A percentile compares a stretch with the other conserved stretches of the same genome.
Conservation (phyloP, 2,113 vertebrate genomes). For the Anhinga anhinga region DNA sequence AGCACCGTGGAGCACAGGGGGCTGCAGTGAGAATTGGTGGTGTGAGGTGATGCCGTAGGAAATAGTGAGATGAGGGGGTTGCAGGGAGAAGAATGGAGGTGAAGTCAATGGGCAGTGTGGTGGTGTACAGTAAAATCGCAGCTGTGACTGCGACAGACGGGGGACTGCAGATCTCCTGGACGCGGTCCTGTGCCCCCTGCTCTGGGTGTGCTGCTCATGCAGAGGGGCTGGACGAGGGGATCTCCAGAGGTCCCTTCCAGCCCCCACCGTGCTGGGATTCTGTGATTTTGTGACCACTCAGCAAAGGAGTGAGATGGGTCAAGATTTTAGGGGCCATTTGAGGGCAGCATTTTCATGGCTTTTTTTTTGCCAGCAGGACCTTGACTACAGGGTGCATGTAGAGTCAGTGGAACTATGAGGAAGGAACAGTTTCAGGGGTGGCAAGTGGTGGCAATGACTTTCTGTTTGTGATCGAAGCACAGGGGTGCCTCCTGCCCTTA, state of each 20-base stretch:
- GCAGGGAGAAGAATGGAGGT: background rate
- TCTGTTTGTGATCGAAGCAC: background rate
- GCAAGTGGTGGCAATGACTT: background rate
- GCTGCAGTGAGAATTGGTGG: accelerated
- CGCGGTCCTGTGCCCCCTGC: no score
- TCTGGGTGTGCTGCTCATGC: no score
- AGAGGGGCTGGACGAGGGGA: no score
- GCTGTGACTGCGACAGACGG: background rate
- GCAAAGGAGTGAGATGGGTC: background rate
- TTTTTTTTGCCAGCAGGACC: background rate
- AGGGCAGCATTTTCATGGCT: background rate
- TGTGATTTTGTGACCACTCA: background rate
- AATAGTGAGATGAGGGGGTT: accelerated
- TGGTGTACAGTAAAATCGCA: background rate
- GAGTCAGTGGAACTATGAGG: accelerated
- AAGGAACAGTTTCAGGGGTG: background rate
- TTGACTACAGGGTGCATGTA: background rate
- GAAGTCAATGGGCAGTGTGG: accelerated
- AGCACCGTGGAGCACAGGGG: accelerated
- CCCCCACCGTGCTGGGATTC: no score
- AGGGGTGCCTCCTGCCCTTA: background rate
- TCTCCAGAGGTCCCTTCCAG: no score
- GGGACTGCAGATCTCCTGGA: background rate
- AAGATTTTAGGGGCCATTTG: background rate
- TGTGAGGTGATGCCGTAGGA: background rate